Percentiles rank a stretch among this genome's conserved stretches.
phyloP scores from a whole-genome alignment of 2,113 vertebrate species.

The Danionella cerebrum region DNA sequence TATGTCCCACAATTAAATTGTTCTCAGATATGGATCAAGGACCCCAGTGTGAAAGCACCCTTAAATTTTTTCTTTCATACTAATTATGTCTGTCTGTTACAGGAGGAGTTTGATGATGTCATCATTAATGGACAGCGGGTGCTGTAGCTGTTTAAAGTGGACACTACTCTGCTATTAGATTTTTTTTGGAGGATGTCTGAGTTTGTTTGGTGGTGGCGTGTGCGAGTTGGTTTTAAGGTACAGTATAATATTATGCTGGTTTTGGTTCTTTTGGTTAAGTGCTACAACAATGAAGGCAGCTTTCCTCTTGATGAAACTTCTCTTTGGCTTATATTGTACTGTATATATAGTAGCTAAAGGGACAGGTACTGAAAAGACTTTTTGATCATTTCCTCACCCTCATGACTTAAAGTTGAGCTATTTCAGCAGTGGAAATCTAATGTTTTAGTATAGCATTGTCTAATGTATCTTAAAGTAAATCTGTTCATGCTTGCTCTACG shows the following conservation, averaged over 20 bases:
- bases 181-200: background rate
- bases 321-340: background rate
- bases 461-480: background rate
- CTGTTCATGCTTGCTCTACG: too few species aligned
- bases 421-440: background rate
- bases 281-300: background rate
- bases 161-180: background rate
- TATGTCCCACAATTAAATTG: too few species aligned
- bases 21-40: too few species aligned
- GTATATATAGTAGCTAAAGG: background rate
- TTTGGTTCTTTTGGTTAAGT: background rate
- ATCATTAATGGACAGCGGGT: constrained; percentile 61
- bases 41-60: too few species aligned
- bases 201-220: background rate
- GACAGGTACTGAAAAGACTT: background rate
- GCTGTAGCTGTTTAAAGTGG: constrained; percentile 30
- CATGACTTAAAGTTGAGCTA: too few species aligned
- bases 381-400: background rate
- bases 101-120: constrained; percentile 73
- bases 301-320: background rate
- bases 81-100: background rate
- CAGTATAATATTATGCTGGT: constrained; percentile 5
- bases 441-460: background rate
- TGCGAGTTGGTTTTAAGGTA: constrained; percentile 21
- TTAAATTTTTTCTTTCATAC: background rate